Evolutionary conservation across 2,113 vertebrate species (phyloP), one percentile per base, ranked within the genome.

Genomic region (Nothoprocta pentlandii): DNA sequence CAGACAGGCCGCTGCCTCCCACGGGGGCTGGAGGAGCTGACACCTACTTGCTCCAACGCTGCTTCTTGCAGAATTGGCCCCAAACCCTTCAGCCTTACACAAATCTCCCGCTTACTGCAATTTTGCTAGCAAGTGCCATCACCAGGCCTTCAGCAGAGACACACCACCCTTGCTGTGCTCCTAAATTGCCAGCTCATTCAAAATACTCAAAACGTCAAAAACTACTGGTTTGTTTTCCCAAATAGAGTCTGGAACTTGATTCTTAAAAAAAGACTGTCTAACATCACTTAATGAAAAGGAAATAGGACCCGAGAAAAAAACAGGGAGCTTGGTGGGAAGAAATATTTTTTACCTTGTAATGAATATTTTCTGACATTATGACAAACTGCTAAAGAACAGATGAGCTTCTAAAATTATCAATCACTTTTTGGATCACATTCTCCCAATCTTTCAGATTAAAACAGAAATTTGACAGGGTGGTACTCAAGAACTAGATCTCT

Each of bases 341-440:
- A 10, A 20, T 73, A 88, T 9, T 16, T 82, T 75, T 82, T 91
- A 28, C 49, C 80, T 83, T 30, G 49, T 56, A 34, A 44, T 12
- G 69, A 41, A 34, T 87, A 47, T 69, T 66, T 69, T 82, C 74
- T 91, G 58, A 47, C 25, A 53, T 79, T 39, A 34, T 58, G 63
- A 83, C 23, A 63, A 93, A 73, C 80, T 86, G 47, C 46, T 73
- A 68, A 68, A 87, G 62, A 90, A 64, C 77, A 96, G 66, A 88
- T 30, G 14, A 96, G 62, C 68, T 80, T 80, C 59, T 83, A 82
- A 92, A 94, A 83, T 66, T 66, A 69, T 1, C 30, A 58, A 16
- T 66, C 36, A 42, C 11, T 51, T 78, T 86, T 92, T 81, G 36
- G n/a, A 83, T 44, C 47, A 42, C 6, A 46, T 61, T 54, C n/a